Evolutionary conservation across 2,797 vertebrate species (phyloP), one percentile per base, ranked within the genome.

Genomic region (Acomys russatus): DNA sequence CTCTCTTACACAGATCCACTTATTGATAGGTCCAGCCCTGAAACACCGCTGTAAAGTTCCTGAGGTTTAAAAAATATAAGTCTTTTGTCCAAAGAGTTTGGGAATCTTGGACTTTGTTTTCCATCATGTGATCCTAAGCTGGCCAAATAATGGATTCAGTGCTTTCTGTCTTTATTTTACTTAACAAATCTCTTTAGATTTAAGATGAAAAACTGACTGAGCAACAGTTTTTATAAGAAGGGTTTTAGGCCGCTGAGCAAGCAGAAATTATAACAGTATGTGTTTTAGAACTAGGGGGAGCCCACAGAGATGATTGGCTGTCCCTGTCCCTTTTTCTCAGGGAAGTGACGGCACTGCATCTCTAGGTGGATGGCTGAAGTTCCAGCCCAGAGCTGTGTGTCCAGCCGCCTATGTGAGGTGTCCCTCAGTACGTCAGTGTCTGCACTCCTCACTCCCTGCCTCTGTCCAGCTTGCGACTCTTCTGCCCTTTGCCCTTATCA

Each of bases 21-120:
- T 63, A 9, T 23, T 87, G 9, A 2, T 9, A 77, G 33, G 4
- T 1, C 23, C 35, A 84, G 28, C 17, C 66, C 12, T 71, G 33
- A 49, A 20, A 44, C 44, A 44, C 14, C 51, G 70, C 66, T 18
- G 11, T 2, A 54, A 74, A 28, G 20, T 35, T 70, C 73, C 74
- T 5, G 76, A 71, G n/a, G 76, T 76, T 80, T 83, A 79, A 76
- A 76, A 83, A 68, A 33, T 68, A 91, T 54, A 74, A 18, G 28
- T 94, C 54, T 85, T 94, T 12, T 9, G 51, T 18, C 54, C 64
- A 92, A 89, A 95, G 68, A 86, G 64, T 85, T 33, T 89, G 66
- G 68, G 22, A 49, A 20, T 22, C 25, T 1, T 49, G 51, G 54
- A 22, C 0, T 86, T 88, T 54, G 1, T 33, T 91, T 71, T 92